A percentile compares a stretch with the other conserved stretches of the same genome.
Conservation (phyloP, 2,888 invertebrate genomes). For the Agrochola circellaris region DNA sequence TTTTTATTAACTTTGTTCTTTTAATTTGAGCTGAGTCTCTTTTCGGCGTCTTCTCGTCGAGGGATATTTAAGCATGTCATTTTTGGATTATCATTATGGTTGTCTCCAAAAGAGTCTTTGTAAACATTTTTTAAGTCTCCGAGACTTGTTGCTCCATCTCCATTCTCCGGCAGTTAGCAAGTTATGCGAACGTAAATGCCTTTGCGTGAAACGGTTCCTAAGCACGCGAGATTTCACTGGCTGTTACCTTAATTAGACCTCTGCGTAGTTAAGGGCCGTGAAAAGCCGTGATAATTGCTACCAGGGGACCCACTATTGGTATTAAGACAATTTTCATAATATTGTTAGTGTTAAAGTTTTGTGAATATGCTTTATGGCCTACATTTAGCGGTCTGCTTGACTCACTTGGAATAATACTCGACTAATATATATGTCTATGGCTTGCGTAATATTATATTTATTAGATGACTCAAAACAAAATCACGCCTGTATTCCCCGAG, state of each 20-base stretch:
- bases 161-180: conserved; percentile 67
- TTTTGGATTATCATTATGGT: not conserved
- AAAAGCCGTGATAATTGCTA: conserved; percentile 65
- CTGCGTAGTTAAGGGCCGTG: conserved; percentile 63
- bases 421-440: not conserved
- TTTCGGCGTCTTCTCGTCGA: no score
- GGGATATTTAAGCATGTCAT: not conserved
- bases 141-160: conserved; percentile 78
- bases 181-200: conserved; percentile 71
- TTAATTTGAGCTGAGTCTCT: not conserved
- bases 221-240: conserved; percentile 83
- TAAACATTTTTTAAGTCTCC: conserved; percentile 1
- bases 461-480: not conserved
- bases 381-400: conserved; percentile 1
- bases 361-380: not conserved
- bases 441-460: not conserved
- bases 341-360: conserved; percentile 24
- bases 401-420: not conserved
- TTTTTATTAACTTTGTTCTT: not conserved
- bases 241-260: conserved; percentile 79
- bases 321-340: conserved; percentile 50
- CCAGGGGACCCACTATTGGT: conserved; percentile 47
- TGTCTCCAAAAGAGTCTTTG: not conserved
- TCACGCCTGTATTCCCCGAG: no score
- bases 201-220: conserved; percentile 77